Conservation (phyloP, 2,888 invertebrate genomes). For the Conchocele bisecta region DNA sequence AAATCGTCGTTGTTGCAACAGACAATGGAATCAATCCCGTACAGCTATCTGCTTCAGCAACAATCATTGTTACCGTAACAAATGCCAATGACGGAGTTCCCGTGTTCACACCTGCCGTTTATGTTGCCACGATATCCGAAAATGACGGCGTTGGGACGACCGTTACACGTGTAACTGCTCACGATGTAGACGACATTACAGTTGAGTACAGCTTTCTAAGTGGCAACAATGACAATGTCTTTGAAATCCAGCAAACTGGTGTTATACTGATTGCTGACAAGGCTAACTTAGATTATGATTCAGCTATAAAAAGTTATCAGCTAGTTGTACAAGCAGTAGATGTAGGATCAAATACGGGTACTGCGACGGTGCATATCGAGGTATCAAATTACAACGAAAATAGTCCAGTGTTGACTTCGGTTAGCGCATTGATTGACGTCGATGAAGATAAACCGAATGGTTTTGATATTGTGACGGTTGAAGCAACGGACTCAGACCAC, state of each 20-base stretch:
- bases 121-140: slow-evolving; percentile 63
- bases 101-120: slow-evolving; percentile 67
- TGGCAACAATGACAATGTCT: slow-evolving; percentile 63
- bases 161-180: slow-evolving; percentile 63
- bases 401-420: slow-evolving; percentile 52
- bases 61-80: slow-evolving; percentile 66
- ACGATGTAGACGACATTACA: slow-evolving; percentile 62
- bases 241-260: slow-evolving; percentile 50
- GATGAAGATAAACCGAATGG: slow-evolving; percentile 56
- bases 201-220: slow-evolving; percentile 64
- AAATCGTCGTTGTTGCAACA: slow-evolving; percentile 51
- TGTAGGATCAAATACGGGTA: slow-evolving; percentile 73
- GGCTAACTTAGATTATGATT: slow-evolving; percentile 73
- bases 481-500: slow-evolving; percentile 66
- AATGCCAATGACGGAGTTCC: slow-evolving; percentile 76
- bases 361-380: slow-evolving; percentile 58
- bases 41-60: slow-evolving; percentile 54
- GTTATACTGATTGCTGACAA: slow-evolving; percentile 59
- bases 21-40: slow-evolving; percentile 52
- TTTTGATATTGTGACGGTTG: slow-evolving; percentile 55
- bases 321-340: slow-evolving; percentile 89
- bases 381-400: slow-evolving; percentile 65
- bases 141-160: slow-evolving; percentile 47
- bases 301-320: slow-evolving; percentile 85
- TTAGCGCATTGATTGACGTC: slow-evolving; percentile 49